Evolutionary conservation across 2,797 vertebrate species (phyloP).

Genomic region (Leptodactylus fallax): DNA sequence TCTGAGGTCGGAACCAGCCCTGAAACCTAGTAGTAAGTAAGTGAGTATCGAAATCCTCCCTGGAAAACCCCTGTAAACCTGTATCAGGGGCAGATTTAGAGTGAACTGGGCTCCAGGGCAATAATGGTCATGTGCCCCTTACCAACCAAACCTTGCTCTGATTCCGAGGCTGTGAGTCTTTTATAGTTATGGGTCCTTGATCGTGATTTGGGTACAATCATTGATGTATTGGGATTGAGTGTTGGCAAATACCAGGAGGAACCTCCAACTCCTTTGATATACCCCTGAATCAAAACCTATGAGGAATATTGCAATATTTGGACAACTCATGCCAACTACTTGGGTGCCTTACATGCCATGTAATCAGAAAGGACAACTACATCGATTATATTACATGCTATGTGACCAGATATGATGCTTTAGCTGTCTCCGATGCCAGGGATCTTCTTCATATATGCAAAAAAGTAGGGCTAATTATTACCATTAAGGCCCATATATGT

Average conservation of each 20-base stretch:
- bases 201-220: no score
- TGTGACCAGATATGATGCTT: neutral
- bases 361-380: neutral
- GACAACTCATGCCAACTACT: neutral
- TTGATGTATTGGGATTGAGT: neutral
- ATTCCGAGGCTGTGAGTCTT: neutral
- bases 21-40: no score
- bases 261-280: neutral
- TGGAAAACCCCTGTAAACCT: no score
- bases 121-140: neutral
- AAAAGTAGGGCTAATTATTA: neutral
- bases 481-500: neutral
- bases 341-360: neutral
- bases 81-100: no score
- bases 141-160: neutral
- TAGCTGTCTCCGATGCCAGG: neutral
- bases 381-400: neutral
- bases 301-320: neutral
- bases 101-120: neutral
- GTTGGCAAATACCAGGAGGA: neutral
- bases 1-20: no score
- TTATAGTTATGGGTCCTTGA: neutral
- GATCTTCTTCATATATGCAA: no score
- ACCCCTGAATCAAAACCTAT: neutral
- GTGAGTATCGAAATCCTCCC: no score